Evolutionary conservation across 2,113 vertebrate species (phyloP).

Genomic region (Petrocephalus zakoni): DNA sequence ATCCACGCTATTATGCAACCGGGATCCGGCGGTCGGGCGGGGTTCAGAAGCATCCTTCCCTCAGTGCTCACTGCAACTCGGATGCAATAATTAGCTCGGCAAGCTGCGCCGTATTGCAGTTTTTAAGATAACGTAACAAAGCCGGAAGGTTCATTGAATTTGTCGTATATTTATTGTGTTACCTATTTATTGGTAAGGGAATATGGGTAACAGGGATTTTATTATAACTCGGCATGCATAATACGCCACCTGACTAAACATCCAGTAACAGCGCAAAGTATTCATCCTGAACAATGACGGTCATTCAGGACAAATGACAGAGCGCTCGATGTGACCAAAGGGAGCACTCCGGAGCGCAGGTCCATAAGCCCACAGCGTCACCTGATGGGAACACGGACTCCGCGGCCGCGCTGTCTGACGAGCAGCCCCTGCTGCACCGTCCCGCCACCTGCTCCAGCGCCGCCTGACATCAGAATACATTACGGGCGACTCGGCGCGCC

Average conservation of each 20-base stretch:
- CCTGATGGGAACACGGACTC: neutral
- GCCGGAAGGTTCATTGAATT: neutral
- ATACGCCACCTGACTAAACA: neutral
- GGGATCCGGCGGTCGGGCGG: constrained; percentile 16
- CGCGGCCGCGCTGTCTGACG: neutral
- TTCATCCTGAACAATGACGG: neutral
- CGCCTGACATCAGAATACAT: constrained; percentile 13
- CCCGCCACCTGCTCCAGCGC: neutral
- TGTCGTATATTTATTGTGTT: neutral
- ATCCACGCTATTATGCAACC: constrained; percentile 31
- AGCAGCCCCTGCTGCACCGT: neutral
- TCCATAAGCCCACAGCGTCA: neutral
- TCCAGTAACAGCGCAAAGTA: neutral
- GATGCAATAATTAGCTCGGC: neutral
- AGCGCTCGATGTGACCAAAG: neutral
- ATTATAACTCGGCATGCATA: neutral
- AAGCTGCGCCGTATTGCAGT: neutral
- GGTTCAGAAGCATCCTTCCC: neutral
- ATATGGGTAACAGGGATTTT: neutral
- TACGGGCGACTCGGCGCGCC: neutral
- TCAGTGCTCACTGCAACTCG: neutral
- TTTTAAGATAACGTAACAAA: neutral
- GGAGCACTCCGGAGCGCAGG: neutral
- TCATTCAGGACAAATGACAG: neutral
- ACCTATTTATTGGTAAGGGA: neutral